These are phyloP conservation scores for Sebastes goodei DNA, from an alignment of 2,797 vertebrate species.

Conservation along the genomic window DNA sequence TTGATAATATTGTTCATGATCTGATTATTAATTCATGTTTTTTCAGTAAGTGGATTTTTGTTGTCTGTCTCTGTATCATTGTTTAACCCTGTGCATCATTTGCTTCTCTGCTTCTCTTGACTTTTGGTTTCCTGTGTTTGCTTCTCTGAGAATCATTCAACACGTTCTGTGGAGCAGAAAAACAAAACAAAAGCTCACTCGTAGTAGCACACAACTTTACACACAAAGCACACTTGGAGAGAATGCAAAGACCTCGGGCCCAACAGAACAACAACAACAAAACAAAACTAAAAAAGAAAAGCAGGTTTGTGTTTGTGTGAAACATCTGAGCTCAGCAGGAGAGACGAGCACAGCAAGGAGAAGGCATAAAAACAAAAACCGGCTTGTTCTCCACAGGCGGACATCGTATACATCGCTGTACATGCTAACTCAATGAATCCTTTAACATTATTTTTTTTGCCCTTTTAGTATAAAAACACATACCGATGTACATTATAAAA, in stretches of 20 bases:
- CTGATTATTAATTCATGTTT: not conserved
- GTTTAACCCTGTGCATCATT: not conserved
- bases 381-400: conserved; percentile 53
- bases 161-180: conserved; percentile 49
- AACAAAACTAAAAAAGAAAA: not conserved
- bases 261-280: not conserved
- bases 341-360: conserved; percentile 28
- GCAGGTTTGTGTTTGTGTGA: conserved; percentile 31
- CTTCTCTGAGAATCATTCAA: conserved; percentile 40
- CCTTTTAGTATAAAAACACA: conserved; percentile 64
- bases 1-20: not conserved
- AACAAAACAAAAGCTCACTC: conserved; percentile 55
- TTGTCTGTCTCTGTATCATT: not conserved
- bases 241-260: conserved; percentile 73
- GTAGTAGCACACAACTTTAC: conserved; percentile 51
- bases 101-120: not conserved
- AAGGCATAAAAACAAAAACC: conserved; percentile 18
- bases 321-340: conserved; percentile 46
- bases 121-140: conserved; percentile 35
- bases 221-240: conserved; percentile 55
- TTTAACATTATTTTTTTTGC: conserved; percentile 23
- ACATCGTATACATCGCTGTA: conserved; percentile 39
- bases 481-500: conserved; percentile 56
- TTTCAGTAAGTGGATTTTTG: not conserved
- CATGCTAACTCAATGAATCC: conserved; percentile 54